Evolutionary conservation across 2,888 invertebrate species (phyloP), one percentile per base, ranked within the genome.

Genomic region (Dicyrtoma fusca): DNA sequence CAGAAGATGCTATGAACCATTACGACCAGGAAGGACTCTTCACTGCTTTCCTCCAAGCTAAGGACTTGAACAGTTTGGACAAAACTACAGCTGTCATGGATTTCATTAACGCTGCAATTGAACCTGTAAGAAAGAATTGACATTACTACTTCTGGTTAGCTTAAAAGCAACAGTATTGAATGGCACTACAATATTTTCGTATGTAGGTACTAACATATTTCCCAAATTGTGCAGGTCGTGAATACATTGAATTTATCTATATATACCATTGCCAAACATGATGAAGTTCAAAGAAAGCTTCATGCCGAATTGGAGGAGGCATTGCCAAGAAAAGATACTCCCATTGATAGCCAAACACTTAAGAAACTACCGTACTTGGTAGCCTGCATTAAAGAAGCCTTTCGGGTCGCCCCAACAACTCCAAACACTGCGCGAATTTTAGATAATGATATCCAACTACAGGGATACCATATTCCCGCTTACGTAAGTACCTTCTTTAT

Each of bases 51-150:
- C 84, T 94, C 59, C 87, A 88, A 51, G 89, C 91, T 59, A 88
- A 89, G 34, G 87, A 88, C 74, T 84, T 93, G 57, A 92, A 93
- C 81, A 88, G 89, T 81, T 86, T 90, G 64, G 94, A 94, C 82
- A 92, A 93, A 83, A 92, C 91, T 82, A 91, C 92, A 0, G 92
- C 91, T 0, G 68, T 68, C 68, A 91, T 94, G 57, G 94, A 94
- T 84, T 92, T 94, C 81, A 90, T 94, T 80, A 91, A 92, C 8
- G 92, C 93, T 45, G 93, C 93, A 61, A 93, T 94, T 82, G 92
- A 92, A 83, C 93, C 94, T 82, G 90, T 93, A 83, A 85, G 19
- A 62, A 34, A 23, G 34, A n/a, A 34, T 2, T 61, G 2, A 11
- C 13, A 10, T 26, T 21, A 14, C 13, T 23, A 26, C 14, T 21